Evolutionary conservation across 1,140 invertebrate species (phyloP), one percentile per base, ranked within the genome.

Genomic region (Scylla paramamosain): DNA sequence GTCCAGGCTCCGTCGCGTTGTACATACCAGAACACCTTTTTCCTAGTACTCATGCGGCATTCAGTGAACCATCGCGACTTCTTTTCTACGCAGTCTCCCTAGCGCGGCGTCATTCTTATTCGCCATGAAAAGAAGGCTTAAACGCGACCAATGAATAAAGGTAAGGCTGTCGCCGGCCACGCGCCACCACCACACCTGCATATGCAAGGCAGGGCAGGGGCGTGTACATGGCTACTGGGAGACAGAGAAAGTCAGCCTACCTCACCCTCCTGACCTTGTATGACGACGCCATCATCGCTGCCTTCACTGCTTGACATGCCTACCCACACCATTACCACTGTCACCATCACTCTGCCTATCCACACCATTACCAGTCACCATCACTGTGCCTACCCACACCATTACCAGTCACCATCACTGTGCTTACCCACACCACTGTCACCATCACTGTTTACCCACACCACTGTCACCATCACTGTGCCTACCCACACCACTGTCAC

Each of bases 151-250:
- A 77, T 77, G 67, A 25, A 77, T 77, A 77, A n/a, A 25, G 25
- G 67, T 3, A 7, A 77, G 67, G 67, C 20, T 77, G 67, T n/a
- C 20, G 67, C 67, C n/a, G 67, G 20, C 67, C 67, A 77, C 67
- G 67, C 67, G 67, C 67, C 67, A 77, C 67, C 67, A 20, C 67
- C 67, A n/a, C 67, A n/a, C 67, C 67, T 77, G 67, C 67, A 77
- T n/a, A 7, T n/a, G 25, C 67, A n/a, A 20, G 67, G 67, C 67
- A n/a, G n/a, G 67, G 67, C 67, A 3, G n/a, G n/a, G 67, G 67
- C 25, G 67, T 77, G 67, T 7, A 77, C 20, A n/a, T n/a, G 6
- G 25, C 67, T 77, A 77, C 67, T 77, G 67, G 4, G 20, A 7
- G 67, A n/a, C 1, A n/a, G 67, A 77, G 67, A 77, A 77, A 77